These are phyloP conservation scores for Scaptomyza montana DNA, from an alignment of 1,140 invertebrate species.

Conservation along the genomic window DNA sequence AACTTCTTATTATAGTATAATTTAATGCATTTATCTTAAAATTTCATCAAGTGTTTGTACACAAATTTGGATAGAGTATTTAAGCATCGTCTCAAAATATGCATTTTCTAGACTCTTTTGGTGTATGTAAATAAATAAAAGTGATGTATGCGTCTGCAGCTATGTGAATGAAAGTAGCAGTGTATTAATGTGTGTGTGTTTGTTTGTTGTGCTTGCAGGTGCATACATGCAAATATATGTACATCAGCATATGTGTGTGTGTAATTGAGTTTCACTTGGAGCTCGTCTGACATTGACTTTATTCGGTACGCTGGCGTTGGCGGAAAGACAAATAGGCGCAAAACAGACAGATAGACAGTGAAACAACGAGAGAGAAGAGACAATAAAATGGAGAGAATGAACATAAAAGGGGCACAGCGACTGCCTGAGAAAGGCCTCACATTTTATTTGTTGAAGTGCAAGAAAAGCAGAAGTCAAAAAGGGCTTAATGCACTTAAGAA, in stretches of 20 bases:
- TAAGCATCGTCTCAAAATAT: not conserved
- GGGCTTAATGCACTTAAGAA: conserved; percentile 63
- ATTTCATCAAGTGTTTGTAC: no score
- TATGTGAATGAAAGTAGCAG: not conserved
- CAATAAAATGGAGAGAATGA: conserved; percentile 14
- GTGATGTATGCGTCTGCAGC: conserved; percentile 55
- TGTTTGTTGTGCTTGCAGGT: conserved; percentile 54
- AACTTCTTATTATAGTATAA: no score
- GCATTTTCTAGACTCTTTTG: conserved; percentile 16
- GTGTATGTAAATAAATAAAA: conserved; percentile 68
- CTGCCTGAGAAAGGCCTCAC: conserved; percentile 37
- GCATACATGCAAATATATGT: conserved; percentile 3
- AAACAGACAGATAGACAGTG: conserved; percentile 28
- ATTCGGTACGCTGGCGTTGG: conserved; percentile 50
- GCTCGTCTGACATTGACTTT: conserved; percentile 69
- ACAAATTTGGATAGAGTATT: conserved; percentile 11
- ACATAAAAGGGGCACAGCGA: not conserved
- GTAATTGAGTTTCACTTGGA: conserved; percentile 73
- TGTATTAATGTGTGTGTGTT: conserved; percentile 9
- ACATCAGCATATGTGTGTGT: conserved; percentile 9
- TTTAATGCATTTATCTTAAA: no score
- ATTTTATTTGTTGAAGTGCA: conserved; percentile 63
- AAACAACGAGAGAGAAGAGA: conserved; percentile 1
- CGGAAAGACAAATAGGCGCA: conserved; percentile 57
- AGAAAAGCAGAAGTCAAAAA: conserved; percentile 51